Conservation (phyloP, 1,140 invertebrate species). For the Hesperophylax magnus region DNA sequence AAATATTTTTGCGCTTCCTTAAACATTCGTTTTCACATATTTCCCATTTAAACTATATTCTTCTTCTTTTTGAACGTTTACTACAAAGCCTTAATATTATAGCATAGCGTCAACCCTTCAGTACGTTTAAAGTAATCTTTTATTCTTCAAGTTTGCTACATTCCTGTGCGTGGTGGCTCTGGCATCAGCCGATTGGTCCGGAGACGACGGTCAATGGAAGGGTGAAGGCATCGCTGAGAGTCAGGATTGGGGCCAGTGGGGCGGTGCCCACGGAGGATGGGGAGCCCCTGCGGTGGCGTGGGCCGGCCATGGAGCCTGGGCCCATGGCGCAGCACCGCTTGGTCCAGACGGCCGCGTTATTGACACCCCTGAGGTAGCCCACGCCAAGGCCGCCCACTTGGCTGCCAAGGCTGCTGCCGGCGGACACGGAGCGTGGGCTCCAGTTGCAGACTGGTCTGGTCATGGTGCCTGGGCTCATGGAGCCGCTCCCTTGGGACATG, state of each 20-base stretch:
- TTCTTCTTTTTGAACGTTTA: no score
- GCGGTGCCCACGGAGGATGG: background rate
- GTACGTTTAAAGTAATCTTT: background rate
- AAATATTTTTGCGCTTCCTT: no score
- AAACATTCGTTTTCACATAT: no score
- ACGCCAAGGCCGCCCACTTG: conserved; percentile 66
- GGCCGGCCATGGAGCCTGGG: conserved; percentile 2
- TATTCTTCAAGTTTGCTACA: conserved; percentile 3
- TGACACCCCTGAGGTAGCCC: conserved; percentile 60
- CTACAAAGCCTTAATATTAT: no score
- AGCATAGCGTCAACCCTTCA: no score
- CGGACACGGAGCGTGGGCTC: background rate
- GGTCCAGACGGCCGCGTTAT: conserved; percentile 61
- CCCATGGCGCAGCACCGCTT: conserved; percentile 56
- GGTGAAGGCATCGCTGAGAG: conserved; percentile 32
- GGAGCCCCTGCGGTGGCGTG: background rate
- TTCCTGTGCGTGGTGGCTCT: conserved; percentile 24
- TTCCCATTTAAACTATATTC: no score
- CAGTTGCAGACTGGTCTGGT: background rate
- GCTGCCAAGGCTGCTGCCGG: conserved; percentile 59
- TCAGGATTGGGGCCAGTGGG: conserved; percentile 33
- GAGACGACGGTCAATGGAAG: conserved; percentile 19
- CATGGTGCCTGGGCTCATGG: background rate
- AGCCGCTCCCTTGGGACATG: conserved; percentile 53
- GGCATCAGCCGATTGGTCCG: background rate